Evolutionary conservation across 2,888 invertebrate genomes (phyloP), one percentile per base, ranked within the genome.

Genomic region (Heliconius sara): DNA sequence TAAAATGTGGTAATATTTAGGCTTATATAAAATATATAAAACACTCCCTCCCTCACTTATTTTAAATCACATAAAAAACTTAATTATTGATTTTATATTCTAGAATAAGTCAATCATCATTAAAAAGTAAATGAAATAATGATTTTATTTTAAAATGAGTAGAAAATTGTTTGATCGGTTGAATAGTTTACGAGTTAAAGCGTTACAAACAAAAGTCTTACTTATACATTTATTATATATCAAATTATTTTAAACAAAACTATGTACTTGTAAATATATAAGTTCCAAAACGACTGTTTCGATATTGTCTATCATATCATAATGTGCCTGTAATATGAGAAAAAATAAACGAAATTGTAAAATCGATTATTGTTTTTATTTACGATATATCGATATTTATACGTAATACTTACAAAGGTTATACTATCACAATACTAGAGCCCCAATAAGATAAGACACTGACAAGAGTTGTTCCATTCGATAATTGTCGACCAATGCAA

Each of bases 211-310:
- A 22, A 52, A 52, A 52, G 19, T 52, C 19, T 52, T 52, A 52
- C 3, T 5, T 19, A 72, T 63, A 43, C 27, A 60, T 27, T 7
- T 39, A 65, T 57, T 30, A 19, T 47, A 52, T 39, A 65, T 83
- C 81, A 81, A 83, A 83, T 79, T 85, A 83, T 84, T 84, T 76
- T 82, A 81, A 82, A 83, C 79, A 77, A 82, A 83, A 81, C 80
- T 78, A 82, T 76, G 84, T 82, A 82, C 79, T 81, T 88, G 86
- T 88, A 87, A 84, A 87, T 87, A 87, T 87, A 86, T 79, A 85
- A 85, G 84, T 83, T 79, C 71, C 80, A 84, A 67, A 85, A 84
- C 78, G 83, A 85, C 84, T 85, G 84, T 84, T 60, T 80, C 79
- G 79, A 77, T 78, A 81, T 73, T 60, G n/a, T 73, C 60, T 73